These are phyloP conservation scores for Microplitis demolitor DNA, from an alignment of 1,140 invertebrate species.

Conservation along the genomic window DNA sequence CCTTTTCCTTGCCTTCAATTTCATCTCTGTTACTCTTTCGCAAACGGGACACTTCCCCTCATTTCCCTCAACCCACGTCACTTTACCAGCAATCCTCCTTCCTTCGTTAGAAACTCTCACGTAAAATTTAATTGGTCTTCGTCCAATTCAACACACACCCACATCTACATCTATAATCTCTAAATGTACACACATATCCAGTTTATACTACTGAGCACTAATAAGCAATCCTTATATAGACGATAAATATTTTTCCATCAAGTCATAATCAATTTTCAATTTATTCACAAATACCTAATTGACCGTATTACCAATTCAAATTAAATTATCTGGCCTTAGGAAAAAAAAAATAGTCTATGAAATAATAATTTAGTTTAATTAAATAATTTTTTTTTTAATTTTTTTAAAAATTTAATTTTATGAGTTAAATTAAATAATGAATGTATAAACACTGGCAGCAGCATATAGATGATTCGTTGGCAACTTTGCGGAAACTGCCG, in stretches of 20 bases:
- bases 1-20: slow-evolving; percentile 5
- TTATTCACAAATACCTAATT: no score
- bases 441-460: background rate
- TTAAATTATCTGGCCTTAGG: no score
- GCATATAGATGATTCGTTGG: slow-evolving; percentile 8
- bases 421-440: no score
- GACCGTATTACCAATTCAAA: no score
- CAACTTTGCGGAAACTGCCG: slow-evolving; percentile 35
- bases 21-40: background rate
- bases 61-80: background rate
- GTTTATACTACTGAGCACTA: background rate
- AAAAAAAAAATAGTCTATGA: no score
- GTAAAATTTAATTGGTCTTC: background rate
- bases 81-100: background rate
- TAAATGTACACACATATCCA: background rate
- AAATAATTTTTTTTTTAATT: no score
- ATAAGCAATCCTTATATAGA: no score
- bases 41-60: background rate
- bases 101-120: background rate
- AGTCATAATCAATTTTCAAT: no score
- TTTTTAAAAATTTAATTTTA: no score
- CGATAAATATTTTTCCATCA: no score
- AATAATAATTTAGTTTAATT: no score
- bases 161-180: background rate
- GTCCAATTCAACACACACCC: background rate